Evolutionary conservation across 2,888 invertebrate species (phyloP), one percentile per base, ranked within the genome.

Genomic region (Morpho deidamia): DNA sequence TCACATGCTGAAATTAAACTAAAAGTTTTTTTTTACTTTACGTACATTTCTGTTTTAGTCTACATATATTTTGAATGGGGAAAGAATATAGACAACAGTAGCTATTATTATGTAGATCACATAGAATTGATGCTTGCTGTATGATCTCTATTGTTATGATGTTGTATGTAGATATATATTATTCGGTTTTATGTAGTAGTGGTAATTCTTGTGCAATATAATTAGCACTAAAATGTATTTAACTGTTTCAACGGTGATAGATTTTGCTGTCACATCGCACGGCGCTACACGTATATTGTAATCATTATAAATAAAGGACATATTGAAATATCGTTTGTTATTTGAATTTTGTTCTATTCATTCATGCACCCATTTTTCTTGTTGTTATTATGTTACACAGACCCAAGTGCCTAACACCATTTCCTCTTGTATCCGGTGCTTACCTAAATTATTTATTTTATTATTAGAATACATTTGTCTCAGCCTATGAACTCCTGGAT

Each of bases 241-340:
- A n/a, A n/a, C n/a, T 41, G 34, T 35, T 32, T n/a, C 23, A 12
- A 43, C 11, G 12, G 8, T 42, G 10, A 1, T 47, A 44, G 32
- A 34, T 11, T 12, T 40, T 8, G 12, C 8, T 11, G 10, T 8
- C n/a, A 11, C 39, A 38, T 38, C 39, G 46, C 38, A 39, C 46
- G 23, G 23, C 11, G 38, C 32, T 38, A 11, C 46, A 32, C 11
- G 11, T 9, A 32, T 38, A 49, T 48, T 60, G 58, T 60, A 50
- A 49, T 47, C 50, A 35, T 55, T 34, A 48, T 37, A 51, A 58
- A 74, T 76, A 76, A 76, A 76, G 53, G 60, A 55, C 61, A 55
- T 70, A 58, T 56, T 60, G 55, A 62, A 59, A 65, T 52, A 54
- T 51, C 61, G 46, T 48, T 62, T 62, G 41, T 66, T 59, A 60